Evolutionary conservation across 2,113 vertebrate species (phyloP), one percentile per base, ranked within the genome.

Genomic region (Rostratula benghalensis): DNA sequence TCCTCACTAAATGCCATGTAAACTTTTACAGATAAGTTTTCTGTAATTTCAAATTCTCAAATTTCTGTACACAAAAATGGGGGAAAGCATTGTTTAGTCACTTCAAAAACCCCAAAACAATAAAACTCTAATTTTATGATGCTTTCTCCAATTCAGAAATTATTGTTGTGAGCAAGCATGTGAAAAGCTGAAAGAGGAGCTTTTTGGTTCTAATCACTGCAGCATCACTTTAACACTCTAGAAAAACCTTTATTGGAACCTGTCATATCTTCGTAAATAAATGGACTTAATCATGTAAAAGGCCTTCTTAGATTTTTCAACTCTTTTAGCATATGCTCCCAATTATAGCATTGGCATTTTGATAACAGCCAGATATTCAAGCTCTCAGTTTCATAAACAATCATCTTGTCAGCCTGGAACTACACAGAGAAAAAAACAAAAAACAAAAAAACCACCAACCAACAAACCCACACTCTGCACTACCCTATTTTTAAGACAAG

Each of bases 291-390:
- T n/a, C 3, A 48, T 8, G 19, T n/a, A n/a, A 75, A 79, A 87
- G 53, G 28, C 53, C 11, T 41, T n/a, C 56, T 83, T 83, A 68
- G 1, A 59, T 81, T 83, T 78, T 79, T 93, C 86, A 87, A 48
- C 50, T 89, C 15, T 84, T 83, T 60, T 60, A 90, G 64, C 65
- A 82, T 45, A 64, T 60, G 43, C 35, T 94, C 80, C 73, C 68
- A 92, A 73, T 78, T 87, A 81, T 33, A 92, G 88, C 28, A 13
- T 39, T 82, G 86, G 65, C 86, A 87, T 95, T 96, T 87, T 84
- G 53, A 35, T 82, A 96, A 83, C 86, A 90, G 79, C 25, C 90
- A 94, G 76, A 88, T 96, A 95, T 56, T 89, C 88, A 71, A 65
- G 28, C 74, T 78, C 54, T 24, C 48, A 5, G 19, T 71, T 92